Evolutionary conservation across 2,888 invertebrate genomes (phyloP).

Genomic region (Agrenia bidenticulata): DNA sequence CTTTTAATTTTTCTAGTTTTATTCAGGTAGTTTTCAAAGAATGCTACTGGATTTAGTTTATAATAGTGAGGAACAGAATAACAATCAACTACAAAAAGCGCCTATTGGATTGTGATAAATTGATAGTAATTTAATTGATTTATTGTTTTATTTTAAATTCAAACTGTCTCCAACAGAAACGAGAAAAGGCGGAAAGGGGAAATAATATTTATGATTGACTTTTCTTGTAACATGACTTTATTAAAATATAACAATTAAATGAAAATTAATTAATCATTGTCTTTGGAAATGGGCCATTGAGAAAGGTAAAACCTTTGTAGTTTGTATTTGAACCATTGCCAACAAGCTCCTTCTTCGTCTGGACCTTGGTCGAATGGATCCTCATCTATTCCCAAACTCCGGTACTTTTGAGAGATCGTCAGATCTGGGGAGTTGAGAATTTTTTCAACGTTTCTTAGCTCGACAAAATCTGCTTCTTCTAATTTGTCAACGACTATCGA

Average conservation of each 20-base stretch:
- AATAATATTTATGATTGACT: neutral
- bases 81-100: no score
- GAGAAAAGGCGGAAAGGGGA: neutral
- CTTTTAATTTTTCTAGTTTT: no score
- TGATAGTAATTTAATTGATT: no score
- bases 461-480: neutral
- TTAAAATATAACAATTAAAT: no score
- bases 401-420: conserved; percentile 17
- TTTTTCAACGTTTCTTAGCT: neutral
- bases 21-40: no score
- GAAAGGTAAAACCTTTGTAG: neutral
- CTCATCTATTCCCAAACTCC: conserved; percentile 7
- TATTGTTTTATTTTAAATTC: neutral
- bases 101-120: no score
- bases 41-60: no score
- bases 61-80: no score
- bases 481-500: neutral
- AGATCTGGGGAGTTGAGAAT: conserved; percentile 9
- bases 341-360: neutral
- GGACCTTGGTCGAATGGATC: neutral
- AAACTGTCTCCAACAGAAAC: neutral
- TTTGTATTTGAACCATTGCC: conserved; percentile 11
- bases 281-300: conserved; percentile 9
- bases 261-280: no score
- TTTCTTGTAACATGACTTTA: neutral